Conservation (phyloP, 2,888 invertebrate genomes). For the Orthosia gracilis region DNA sequence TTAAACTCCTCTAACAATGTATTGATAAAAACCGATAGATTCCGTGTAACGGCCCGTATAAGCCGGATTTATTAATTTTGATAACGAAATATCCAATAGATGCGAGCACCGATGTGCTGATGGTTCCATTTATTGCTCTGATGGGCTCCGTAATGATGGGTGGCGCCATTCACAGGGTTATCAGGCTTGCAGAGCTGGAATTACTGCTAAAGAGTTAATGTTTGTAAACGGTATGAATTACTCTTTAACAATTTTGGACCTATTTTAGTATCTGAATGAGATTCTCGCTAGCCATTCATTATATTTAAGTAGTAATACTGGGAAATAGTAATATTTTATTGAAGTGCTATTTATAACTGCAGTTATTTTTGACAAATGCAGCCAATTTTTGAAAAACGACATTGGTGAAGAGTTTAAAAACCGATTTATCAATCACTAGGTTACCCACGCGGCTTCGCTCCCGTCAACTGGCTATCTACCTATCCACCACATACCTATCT, state of each 20-base stretch:
- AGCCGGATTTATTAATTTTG: slow-evolving; percentile 52
- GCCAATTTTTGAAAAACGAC: too few species aligned
- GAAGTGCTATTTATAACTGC: not conserved
- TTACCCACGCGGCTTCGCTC: too few species aligned
- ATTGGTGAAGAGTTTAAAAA: not conserved
- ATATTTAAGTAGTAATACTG: not conserved
- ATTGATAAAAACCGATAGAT: slow-evolving; percentile 44
- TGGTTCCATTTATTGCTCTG: slow-evolving; percentile 45
- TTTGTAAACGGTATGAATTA: slow-evolving; percentile 1
- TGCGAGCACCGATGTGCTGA: slow-evolving; percentile 44
- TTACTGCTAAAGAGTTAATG: slow-evolving; percentile 32
- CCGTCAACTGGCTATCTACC: too few species aligned
- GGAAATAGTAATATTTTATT: not conserved
- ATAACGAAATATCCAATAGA: slow-evolving; percentile 45
- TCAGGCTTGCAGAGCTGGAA: slow-evolving; percentile 8
- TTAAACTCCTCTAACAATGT: slow-evolving; percentile 30
- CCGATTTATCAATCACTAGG: too few species aligned
- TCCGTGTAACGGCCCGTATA: slow-evolving; percentile 35
- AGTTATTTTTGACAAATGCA: not conserved
- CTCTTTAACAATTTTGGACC: not conserved
- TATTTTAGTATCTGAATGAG: not conserved
- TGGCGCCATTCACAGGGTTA: slow-evolving; percentile 39
- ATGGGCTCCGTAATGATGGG: slow-evolving; percentile 35
- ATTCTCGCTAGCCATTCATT: not conserved
- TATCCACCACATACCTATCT: too few species aligned